Base-by-base conservation (phyloP, 2,888 invertebrate genomes). In the Hydropsyche betteni region DNA sequence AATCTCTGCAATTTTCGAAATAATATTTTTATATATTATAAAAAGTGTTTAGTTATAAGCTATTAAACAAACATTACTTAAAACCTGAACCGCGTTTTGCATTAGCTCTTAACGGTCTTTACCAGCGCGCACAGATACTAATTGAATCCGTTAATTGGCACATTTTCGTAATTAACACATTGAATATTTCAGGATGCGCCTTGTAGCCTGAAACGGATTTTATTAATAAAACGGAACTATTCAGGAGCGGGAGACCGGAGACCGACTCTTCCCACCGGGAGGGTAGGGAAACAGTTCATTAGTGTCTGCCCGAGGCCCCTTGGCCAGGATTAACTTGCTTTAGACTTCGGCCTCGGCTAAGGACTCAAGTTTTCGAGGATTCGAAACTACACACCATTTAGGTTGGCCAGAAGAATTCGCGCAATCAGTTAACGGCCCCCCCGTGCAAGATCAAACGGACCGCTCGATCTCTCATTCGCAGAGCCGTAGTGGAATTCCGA, bases 321-420 rank as follows among this genome's bases (percentile, higher is more conserved):
- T 6, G 58, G 7, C 70, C 14, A 14, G 72, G 72, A 72, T 72
- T 72, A 72, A 72, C 55, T 72, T 72, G 61, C 72, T 72, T 61
- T 38, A 38, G 72, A 72, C 58, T 72, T 36, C n/a, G 52, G 24
- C 53, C 14, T n/a, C n/a, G 53, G 53, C 53, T 6, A 58, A 24
- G 16, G 58, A 16, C 58, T 16, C 14, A 24, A 24, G 34, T 64
- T 36, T 10, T 4, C 44, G 12, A 64, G 36, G 36, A 36, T 34
- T 64, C n/a, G 36, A 33, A 64, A 24, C 64, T 64, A 24, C 34
- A 8, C 64, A 6, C 34, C 61, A 55, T 38, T 61, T 72, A 44
- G 58, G 53, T 55, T 71, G 12, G 55, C 24, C 14, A 72, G 58
- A 36, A 14, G 50, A 72, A 72, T 61, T 72, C 72, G 34, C 33